Evolutionary conservation across 2,797 vertebrate species (phyloP), one percentile per base, ranked within the genome.

Genomic region (Clarias pachynema): DNA sequence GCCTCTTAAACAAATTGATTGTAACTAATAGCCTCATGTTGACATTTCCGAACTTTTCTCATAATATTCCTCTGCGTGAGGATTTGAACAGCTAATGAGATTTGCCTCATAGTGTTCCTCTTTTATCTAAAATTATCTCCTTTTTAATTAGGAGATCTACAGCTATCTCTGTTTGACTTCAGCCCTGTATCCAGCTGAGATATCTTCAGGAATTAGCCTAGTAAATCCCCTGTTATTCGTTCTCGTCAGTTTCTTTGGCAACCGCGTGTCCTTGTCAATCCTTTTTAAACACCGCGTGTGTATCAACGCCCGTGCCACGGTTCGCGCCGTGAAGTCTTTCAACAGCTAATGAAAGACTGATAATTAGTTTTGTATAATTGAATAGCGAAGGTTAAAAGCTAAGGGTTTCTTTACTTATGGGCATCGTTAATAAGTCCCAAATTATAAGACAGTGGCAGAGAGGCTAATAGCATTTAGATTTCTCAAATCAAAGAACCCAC

Each of bases 141-240:
- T 34, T 85, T 85, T 85, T 85, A 82, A 82, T 87, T 85, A 84
- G 79, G 86, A 37, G 60, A 86, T 69, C 79, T 70, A 56, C 80
- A 86, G 79, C 79, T 86, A 62, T 82, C 85, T 86, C 5, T 12
- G 62, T 70, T 84, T 85, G 89, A 82, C 77, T 62, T 84, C 85
- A 89, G 84, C 84, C 82, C 59, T 72, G 77, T 62, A 84, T 86
- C 65, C 79, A 81, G 70, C 59, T 66, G 60, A 72, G 26, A 29
- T 29, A 56, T 65, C 82, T 31, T 75, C 60, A 63, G 49, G 7
- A 77, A 77, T 77, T 82, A 66, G 62, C 53, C 72, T 66, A 59
- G 60, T 40, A 77, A 82, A 82, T 14, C 63, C 26, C 3, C 6
- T 57, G 73, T 79, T 57, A 86, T 80, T 66, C 57, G 49, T 72